Evolutionary conservation across 1,140 invertebrate species (phyloP).

Genomic region (Drosophila pectinifera): DNA sequence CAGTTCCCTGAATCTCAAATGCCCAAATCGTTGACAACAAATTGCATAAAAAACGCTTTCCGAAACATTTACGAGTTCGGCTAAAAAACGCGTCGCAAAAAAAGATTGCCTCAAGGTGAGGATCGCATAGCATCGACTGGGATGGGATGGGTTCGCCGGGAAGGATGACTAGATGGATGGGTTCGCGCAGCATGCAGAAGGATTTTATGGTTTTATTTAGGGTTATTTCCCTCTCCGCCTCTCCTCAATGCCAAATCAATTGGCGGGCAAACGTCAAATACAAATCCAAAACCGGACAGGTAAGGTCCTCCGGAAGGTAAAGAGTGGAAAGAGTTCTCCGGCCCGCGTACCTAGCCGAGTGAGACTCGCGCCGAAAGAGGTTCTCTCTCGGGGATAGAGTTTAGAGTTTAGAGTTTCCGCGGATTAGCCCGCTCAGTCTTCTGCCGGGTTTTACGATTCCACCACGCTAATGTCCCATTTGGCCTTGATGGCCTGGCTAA

Average conservation of each 20-base stretch:
- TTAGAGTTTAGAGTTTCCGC: conserved; percentile 82
- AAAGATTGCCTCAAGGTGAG: conserved; percentile 55
- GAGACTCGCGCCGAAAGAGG: conserved; percentile 79
- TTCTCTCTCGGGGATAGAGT: conserved; percentile 65
- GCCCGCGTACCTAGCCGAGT: conserved; percentile 46
- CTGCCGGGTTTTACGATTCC: conserved; percentile 64
- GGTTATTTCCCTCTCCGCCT: conserved; percentile 61
- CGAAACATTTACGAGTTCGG: conserved; percentile 72
- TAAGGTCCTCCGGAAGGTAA: conserved; percentile 31
- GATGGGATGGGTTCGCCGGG: conserved; percentile 28
- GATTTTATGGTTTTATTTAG: conserved; percentile 84
- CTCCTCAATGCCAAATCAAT: conserved; percentile 80
- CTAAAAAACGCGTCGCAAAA: conserved; percentile 52
- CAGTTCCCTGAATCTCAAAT: conserved; percentile 51
- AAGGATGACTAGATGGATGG: conserved; percentile 26
- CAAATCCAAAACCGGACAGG: conserved; percentile 30
- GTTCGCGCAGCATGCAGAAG: conserved; percentile 77
- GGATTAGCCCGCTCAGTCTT: conserved; percentile 60
- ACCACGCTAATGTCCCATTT: conserved; percentile 67
- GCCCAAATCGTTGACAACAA: conserved; percentile 56
- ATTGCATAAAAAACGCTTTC: conserved; percentile 82
- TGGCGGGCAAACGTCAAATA: conserved; percentile 79
- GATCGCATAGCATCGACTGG: conserved; percentile 13
- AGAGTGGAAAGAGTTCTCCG: conserved; percentile 67
- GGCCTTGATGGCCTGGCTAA: conserved; percentile 65